A percentile compares a stretch with the other conserved stretches of the same genome.
These are phyloP conservation scores for Gobius niger DNA, from an alignment of 2,113 vertebrate species.

Conservation along the genomic window DNA sequence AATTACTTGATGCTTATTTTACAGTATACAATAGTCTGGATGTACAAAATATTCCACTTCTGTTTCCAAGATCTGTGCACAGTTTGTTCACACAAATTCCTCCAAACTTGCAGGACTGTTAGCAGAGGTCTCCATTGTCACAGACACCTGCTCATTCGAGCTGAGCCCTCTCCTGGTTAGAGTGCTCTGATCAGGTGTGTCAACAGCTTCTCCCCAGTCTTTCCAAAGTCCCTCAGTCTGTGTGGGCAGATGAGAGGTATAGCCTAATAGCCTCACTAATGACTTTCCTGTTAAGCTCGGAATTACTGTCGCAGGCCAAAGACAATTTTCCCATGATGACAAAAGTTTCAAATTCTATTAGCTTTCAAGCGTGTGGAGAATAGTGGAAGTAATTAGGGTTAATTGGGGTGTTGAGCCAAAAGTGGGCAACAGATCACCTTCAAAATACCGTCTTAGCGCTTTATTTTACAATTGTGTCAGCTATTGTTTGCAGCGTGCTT, in stretches of 20 bases:
- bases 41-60: too few species aligned
- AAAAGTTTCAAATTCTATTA: slow-evolving; percentile 67
- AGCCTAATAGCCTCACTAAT: slow-evolving; percentile 53
- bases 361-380: slow-evolving; percentile 60
- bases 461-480: slow-evolving; percentile 61
- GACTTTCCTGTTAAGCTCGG: slow-evolving; percentile 61
- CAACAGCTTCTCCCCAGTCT: slow-evolving; percentile 46
- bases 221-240: slow-evolving; percentile 51
- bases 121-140: slow-evolving; percentile 42
- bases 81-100: background rate
- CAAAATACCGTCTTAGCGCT: slow-evolving; percentile 46
- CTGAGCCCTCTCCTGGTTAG: slow-evolving; percentile 46
- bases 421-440: slow-evolving; percentile 65
- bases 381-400: slow-evolving; percentile 67
- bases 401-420: slow-evolving; percentile 66
- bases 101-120: background rate
- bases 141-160: slow-evolving; percentile 55
- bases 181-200: slow-evolving; percentile 57
- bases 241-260: slow-evolving; percentile 67
- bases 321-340: slow-evolving; percentile 62
- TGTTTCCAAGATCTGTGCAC: background rate
- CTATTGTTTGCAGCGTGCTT: slow-evolving; percentile 20
- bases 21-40: too few species aligned
- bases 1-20: too few species aligned
- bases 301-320: slow-evolving; percentile 61